Conservation (phyloP, 2,797 vertebrate genomes). For the Lutjanus campechanus region DNA sequence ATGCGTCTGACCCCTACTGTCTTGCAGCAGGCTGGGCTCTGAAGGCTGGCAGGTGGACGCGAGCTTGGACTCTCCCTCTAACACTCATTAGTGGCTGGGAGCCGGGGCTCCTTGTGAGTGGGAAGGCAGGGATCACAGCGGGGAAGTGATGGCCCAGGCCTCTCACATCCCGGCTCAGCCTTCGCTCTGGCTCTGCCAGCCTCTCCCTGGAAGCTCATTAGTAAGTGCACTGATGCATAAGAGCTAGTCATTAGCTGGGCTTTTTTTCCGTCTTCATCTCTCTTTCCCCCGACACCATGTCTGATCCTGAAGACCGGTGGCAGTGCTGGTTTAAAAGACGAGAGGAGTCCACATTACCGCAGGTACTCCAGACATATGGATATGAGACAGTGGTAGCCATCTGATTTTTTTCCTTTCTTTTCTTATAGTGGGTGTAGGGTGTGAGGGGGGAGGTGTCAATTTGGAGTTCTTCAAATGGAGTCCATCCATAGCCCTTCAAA, state of each 20-base stretch:
- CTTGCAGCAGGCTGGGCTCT: conserved; percentile 89
- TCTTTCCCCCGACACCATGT: conserved; percentile 85
- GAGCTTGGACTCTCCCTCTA: conserved; percentile 92
- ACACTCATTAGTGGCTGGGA: conserved; percentile 96
- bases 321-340: conserved; percentile 85
- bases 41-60: conserved; percentile 95
- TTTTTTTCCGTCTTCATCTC: conserved; percentile 80
- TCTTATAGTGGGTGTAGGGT: conserved; percentile 44
- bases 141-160: conserved; percentile 98
- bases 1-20: conserved; percentile 91
- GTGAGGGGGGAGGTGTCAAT: conserved; percentile 63
- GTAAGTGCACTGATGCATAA: conserved; percentile 99
- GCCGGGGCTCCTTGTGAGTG: conserved; percentile 95
- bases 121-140: conserved; percentile 99
- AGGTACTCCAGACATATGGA: conserved; percentile 78
- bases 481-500: conserved; percentile 81
- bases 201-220: conserved; percentile 99
- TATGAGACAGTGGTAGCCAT: conserved; percentile 72
- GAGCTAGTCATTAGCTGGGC: conserved; percentile 99
- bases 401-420: conserved; percentile 47
- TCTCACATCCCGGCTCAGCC: conserved; percentile 96
- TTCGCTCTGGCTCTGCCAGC: conserved; percentile 95
- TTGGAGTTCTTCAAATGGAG: conserved; percentile 82
- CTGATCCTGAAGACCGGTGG: conserved; percentile 96
- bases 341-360: conserved; percentile 85